phyloP scores from a whole-genome alignment of 1,140 invertebrate species.

The Aporrectodea caliginosa region DNA sequence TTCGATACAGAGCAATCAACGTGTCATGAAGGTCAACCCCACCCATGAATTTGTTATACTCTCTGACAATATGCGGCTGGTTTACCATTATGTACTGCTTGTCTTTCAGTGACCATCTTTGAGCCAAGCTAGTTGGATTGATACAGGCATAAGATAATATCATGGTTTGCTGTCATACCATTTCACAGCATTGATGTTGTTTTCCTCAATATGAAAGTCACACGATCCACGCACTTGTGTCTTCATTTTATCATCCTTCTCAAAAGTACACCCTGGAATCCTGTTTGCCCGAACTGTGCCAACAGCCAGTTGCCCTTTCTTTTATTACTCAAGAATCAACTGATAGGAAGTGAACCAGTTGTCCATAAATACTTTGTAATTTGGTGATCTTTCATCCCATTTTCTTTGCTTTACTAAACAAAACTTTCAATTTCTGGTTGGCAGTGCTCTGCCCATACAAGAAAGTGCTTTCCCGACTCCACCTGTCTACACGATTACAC shows the following conservation, averaged over 20 bases:
- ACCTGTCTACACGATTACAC: too few relatives aligned
- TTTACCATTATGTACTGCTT: conserved; percentile 43
- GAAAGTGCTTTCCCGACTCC: too few relatives aligned
- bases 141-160: conserved; percentile 33
- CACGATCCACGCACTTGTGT: conserved; percentile 29
- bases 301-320: conserved; percentile 24
- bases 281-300: conserved; percentile 35
- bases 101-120: conserved; percentile 36
- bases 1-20: conserved; percentile 39
- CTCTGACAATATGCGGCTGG: conserved; percentile 46
- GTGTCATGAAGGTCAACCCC: conserved; percentile 50
- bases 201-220: neutral
- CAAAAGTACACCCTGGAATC: conserved; percentile 24
- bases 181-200: neutral
- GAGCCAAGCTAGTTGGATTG: conserved; percentile 27
- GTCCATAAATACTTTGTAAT: conserved; percentile 23
- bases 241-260: conserved; percentile 36
- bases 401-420: too few relatives aligned
- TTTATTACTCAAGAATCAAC: neutral
- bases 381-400: too few relatives aligned
- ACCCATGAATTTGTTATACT: conserved; percentile 54
- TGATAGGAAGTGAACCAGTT: conserved; percentile 25
- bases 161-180: conserved; percentile 31
- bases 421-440: too few relatives aligned
- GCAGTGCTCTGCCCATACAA: too few relatives aligned